phyloP scores from a whole-genome alignment of 2,797 vertebrate genomes.

The Cirrhinus mrigala region DNA sequence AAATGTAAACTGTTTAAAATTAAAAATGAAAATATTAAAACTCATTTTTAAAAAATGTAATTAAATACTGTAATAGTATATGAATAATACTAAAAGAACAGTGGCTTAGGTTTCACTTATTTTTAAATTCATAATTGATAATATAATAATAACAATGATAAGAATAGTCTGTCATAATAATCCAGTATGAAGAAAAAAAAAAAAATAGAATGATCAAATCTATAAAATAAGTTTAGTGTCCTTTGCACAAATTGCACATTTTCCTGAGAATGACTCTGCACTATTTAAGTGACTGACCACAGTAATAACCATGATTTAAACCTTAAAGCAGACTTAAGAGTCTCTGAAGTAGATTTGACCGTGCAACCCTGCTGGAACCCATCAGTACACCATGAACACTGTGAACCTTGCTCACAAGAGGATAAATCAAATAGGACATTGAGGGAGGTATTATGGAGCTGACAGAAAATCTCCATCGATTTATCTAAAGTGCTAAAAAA shows the following conservation, averaged over 20 bases:
- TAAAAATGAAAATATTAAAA: neutral
- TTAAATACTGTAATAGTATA: neutral
- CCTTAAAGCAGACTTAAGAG: neutral
- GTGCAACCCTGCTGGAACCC: neutral
- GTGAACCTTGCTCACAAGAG: neutral
- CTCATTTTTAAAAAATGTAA: neutral
- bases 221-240: neutral
- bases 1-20: neutral
- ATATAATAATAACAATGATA: neutral
- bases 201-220: neutral
- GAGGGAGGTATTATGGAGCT: neutral
- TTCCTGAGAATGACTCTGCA: neutral
- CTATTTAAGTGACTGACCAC: neutral
- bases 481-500: slow-evolving; percentile 8
- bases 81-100: neutral
- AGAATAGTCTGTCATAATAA: neutral
- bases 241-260: neutral
- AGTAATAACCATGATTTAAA: neutral
- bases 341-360: neutral
- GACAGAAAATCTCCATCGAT: slow-evolving; percentile 9
- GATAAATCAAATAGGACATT: neutral
- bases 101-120: neutral
- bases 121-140: neutral
- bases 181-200: neutral
- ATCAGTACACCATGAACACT: neutral